Evolutionary conservation across 2,888 invertebrate genomes (phyloP), one percentile per base, ranked within the genome.

Genomic region (Hyposoter dolosus): DNA sequence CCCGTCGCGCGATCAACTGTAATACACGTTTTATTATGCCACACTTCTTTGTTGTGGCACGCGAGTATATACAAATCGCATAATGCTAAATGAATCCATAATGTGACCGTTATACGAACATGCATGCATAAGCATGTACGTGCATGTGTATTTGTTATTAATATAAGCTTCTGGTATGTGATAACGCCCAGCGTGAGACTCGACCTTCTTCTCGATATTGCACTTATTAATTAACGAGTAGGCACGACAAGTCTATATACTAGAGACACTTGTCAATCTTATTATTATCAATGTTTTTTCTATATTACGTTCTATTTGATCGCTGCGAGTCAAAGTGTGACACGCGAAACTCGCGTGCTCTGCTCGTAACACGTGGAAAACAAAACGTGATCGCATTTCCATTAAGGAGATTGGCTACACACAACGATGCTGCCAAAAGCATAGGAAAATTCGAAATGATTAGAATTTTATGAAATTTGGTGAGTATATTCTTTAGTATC

Each of bases 161-260:
- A n/a, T n/a, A n/a, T n/a, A 40, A 66, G 28, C 60, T 81, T 47
- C 71, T 63, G 76, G 80, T 83, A 80, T 85, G 85, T 77, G 85
- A 85, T 80, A 83, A 80, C 83, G 79, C 85, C 19, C 85, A 83
- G 85, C 85, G 35, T 77, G 85, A 68, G 82, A 68, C 50, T 76
- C 83, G 85, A 83, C 85, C 85, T 85, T 85, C 84, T 82, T 77
- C 71, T 43, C 71, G 83, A 80, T 56, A n/a, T 75, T 23, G 68
- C 68, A 43, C 35, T 65, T 35, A 53, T 69, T 68, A 69, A 53
- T 69, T 68, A 69, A 81, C 81, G 72, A 77, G 53, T 77, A 45
- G 32, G 35, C 35, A 45, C 53, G 69, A 66, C 74, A 63, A 23
- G 47, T 68, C 28, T 32, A n/a, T n/a, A n/a, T 19, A 19, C 32